These are phyloP conservation scores for Galeopsomyia nigrocyanea DNA, from an alignment of 2,888 invertebrate genomes.

Conservation along the genomic window DNA sequence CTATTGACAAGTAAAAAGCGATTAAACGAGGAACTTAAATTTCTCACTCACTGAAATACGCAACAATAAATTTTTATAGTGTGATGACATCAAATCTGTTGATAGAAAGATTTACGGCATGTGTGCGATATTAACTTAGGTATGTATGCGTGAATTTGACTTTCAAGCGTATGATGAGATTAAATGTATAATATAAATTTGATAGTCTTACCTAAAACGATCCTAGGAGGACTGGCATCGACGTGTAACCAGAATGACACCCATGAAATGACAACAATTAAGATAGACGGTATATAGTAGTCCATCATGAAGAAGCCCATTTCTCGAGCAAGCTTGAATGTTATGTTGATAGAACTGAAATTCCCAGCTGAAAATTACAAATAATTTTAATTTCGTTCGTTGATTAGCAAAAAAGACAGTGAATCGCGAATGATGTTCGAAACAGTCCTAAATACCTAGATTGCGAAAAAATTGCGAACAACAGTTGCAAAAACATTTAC, in stretches of 20 bases:
- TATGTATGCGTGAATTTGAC: background rate
- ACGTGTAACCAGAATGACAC: constrained; percentile 92
- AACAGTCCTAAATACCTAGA: too few species aligned
- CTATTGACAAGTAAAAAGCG: background rate
- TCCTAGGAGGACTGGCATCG: constrained; percentile 86
- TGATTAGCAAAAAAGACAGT: too few species aligned
- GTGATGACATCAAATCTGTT: too few species aligned
- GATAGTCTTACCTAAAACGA: constrained; percentile 76
- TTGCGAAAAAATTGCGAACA: too few species aligned
- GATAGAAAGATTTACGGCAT: too few species aligned
- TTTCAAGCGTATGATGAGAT: too few species aligned
- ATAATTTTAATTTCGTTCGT: too few species aligned
- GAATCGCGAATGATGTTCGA: too few species aligned
- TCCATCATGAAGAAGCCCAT: constrained; percentile 91
- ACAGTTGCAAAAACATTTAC: background rate
- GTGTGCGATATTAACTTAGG: too few species aligned
- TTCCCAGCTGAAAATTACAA: constrained; percentile 78
- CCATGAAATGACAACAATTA: constrained; percentile 89
- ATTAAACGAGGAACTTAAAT: background rate
- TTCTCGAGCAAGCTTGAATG: constrained; percentile 83
- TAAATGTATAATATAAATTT: background rate
- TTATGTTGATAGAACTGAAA: constrained; percentile 84
- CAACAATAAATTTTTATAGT: background rate
- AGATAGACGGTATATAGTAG: constrained; percentile 88
- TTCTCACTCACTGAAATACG: background rate